phyloP scores from a whole-genome alignment of 2,113 vertebrate species.

The Chaenogobius annularis region DNA sequence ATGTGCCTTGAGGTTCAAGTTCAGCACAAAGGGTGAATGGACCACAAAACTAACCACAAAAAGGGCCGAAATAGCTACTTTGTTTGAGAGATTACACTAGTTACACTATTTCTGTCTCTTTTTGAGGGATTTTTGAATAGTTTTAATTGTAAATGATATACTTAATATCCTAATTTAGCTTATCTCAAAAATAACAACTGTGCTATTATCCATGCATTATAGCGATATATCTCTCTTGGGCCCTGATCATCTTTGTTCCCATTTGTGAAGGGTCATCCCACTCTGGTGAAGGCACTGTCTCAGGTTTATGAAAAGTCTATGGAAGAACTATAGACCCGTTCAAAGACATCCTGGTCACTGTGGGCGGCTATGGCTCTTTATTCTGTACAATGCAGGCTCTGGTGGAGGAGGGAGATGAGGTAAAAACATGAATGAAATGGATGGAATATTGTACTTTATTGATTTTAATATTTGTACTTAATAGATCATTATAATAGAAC shows the following conservation, averaged over 20 bases:
- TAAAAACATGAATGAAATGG: constrained; percentile 50
- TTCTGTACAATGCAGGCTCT: constrained; percentile 88
- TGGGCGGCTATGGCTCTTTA: constrained; percentile 92
- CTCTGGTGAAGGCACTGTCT: constrained; percentile 88
- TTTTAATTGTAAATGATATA: too few relatives aligned
- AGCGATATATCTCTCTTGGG: too few relatives aligned
- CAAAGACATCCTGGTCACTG: constrained; percentile 89
- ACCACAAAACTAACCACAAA: too few relatives aligned
- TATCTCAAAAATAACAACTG: too few relatives aligned
- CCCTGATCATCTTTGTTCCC: neutral
- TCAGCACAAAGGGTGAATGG: too few relatives aligned
- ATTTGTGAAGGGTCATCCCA: constrained; percentile 84
- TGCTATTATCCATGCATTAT: too few relatives aligned
- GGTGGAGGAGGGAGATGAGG: constrained; percentile 92
- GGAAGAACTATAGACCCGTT: constrained; percentile 83
- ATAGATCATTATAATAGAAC: constrained; percentile 95
- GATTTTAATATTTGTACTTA: neutral
- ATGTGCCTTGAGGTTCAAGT: too few relatives aligned
- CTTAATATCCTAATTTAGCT: too few relatives aligned
- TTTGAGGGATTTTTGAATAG: too few relatives aligned
- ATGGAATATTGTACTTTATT: neutral
- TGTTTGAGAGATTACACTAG: too few relatives aligned
- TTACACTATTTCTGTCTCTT: too few relatives aligned
- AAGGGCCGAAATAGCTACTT: too few relatives aligned
- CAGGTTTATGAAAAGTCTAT: constrained; percentile 85